These are phyloP conservation scores for Calliopum simillimum DNA, from an alignment of 2,888 invertebrate genomes.

Conservation along the genomic window DNA sequence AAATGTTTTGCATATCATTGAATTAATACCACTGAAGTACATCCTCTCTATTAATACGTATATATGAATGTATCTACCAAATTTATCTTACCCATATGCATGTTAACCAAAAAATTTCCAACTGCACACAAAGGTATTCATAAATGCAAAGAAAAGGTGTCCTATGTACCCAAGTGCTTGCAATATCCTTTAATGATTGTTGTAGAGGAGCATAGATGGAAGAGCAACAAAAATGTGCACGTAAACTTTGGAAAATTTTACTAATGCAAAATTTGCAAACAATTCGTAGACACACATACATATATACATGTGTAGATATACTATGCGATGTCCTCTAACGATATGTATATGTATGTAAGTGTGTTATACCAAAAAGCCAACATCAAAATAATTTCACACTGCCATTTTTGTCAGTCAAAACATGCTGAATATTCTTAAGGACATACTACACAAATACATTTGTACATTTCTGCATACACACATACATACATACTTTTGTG, in stretches of 20 bases:
- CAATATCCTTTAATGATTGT: background rate
- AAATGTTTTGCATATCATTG: too few relatives aligned
- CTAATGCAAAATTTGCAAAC: conserved; percentile 60
- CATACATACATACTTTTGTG: too few relatives aligned
- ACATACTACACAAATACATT: too few relatives aligned
- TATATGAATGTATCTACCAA: too few relatives aligned
- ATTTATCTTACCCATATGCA: too few relatives aligned
- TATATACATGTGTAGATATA: background rate
- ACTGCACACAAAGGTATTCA: background rate
- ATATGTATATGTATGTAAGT: conserved; percentile 10
- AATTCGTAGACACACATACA: conserved; percentile 44
- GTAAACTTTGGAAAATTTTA: conserved; percentile 57
- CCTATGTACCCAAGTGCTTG: too few relatives aligned
- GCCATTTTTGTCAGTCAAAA: conserved; percentile 30
- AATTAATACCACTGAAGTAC: too few relatives aligned
- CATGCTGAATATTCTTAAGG: background rate
- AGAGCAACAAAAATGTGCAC: conserved; percentile 28
- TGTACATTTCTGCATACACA: too few relatives aligned
- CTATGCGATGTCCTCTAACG: conserved; percentile 15
- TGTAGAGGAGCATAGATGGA: background rate
- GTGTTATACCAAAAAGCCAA: conserved; percentile 32
- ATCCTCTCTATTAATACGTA: too few relatives aligned
- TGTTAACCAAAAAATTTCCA: too few relatives aligned
- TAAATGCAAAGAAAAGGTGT: conserved; percentile 24
- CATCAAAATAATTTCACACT: conserved; percentile 40